Evolutionary conservation across 2,113 vertebrate species (phyloP), one percentile per base, ranked within the genome.

Genomic region (Hippocampus guttulatus): DNA sequence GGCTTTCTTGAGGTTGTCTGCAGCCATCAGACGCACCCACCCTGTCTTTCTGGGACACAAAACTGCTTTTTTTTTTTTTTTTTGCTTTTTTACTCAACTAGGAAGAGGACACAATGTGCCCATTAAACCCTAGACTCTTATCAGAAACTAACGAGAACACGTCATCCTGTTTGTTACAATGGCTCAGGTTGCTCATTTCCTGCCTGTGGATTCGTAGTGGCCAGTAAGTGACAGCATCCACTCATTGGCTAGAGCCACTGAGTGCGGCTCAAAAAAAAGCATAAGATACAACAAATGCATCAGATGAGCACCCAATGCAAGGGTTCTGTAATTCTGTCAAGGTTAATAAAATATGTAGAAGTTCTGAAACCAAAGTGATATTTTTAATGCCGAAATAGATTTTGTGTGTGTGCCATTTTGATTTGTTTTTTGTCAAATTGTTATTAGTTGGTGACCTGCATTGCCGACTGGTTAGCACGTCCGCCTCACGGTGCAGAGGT

Each of bases 101-200:
- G 43, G 7, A 2, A 30, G 7, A 67, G 71, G 14, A 73, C 70
- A 79, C n/a, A 70, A 75, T 5, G 3, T 70, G 47, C 25, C 65
- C 67, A 67, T 69, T 63, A 63, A 74, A 63, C 67, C n/a, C 20
- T 3, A 45, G 11, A 41, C 52, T 74, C 71, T 83, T 79, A 81
- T 82, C 78, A 79, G 23, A 75, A 75, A 73, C 68, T 60, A 62
- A 73, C 52, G 60, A 23, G 70, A 38, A 20, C 57, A 27, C 63
- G 49, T 81, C 79, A 67, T 77, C 63, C 21, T 64, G 73, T 79
- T 63, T 75, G 47, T 79, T 70, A 78, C 78, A 57, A 77, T 67
- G 74, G 67, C 58, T 70, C 69, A 51, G 14, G 70, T 77, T 80
- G 81, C 77, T 83, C 77, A 83, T 83, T 88, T 88, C 75, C 81